Evolutionary conservation across 2,113 vertebrate species (phyloP).

Genomic region (Stegastes partitus): DNA sequence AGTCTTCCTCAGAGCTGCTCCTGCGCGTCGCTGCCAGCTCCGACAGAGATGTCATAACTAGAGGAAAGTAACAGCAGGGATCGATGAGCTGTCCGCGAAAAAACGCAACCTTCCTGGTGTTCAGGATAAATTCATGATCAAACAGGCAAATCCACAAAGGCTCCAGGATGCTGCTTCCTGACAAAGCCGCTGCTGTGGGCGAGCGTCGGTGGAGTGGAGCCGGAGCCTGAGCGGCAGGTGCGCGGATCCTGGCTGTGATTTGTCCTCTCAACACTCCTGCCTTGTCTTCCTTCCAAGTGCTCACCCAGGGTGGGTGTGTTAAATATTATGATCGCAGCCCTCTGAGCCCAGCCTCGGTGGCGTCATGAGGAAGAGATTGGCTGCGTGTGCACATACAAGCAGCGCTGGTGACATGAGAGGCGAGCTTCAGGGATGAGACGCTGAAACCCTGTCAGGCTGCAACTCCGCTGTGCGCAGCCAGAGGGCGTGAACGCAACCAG

Average conservation of each 20-base stretch:
- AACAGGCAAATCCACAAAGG: background rate
- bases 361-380: conserved; percentile 96
- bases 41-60: conserved; percentile 45
- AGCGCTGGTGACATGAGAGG: conserved; percentile 87
- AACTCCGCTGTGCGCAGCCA: conserved; percentile 25
- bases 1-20: conserved; percentile 43
- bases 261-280: conserved; percentile 57
- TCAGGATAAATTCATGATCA: background rate
- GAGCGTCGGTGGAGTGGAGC: conserved; percentile 37
- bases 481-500: conserved; percentile 61
- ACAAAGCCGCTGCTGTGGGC: conserved; percentile 19
- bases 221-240: conserved; percentile 78
- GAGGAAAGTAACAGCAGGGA: conserved; percentile 19
- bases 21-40: conserved; percentile 34
- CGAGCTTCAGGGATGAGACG: conserved; percentile 60
- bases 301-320: conserved; percentile 87
- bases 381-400: conserved; percentile 85
- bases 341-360: conserved; percentile 90
- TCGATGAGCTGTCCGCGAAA: conserved; percentile 13
- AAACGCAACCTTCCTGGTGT: background rate
- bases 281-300: conserved; percentile 67
- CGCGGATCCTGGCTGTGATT: conserved; percentile 67
- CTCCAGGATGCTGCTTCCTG: conserved; percentile 45
- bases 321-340: conserved; percentile 90
- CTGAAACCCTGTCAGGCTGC: conserved; percentile 36